Conservation (phyloP, 2,797 vertebrate species). For the Mormyrus hasselquistii region DNA sequence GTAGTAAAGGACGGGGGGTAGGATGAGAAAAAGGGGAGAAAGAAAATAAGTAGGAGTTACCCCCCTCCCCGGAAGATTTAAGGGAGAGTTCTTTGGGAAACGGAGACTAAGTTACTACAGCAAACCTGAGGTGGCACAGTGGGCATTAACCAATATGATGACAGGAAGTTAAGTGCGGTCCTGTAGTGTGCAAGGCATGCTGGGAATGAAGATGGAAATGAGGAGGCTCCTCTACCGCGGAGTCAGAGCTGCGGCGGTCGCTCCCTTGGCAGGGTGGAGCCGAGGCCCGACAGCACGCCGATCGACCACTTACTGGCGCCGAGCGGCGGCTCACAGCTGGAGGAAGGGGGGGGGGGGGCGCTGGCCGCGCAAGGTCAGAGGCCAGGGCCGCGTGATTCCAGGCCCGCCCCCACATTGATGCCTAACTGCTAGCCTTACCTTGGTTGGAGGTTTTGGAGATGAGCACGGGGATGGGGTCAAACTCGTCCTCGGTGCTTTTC, state of each 20-base stretch:
- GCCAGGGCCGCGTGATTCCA: background rate
- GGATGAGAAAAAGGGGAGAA: constrained; percentile 50
- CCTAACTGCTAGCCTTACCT: constrained; percentile 77
- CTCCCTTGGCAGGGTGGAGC: background rate
- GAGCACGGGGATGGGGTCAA: constrained; percentile 98
- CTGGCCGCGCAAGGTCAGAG: background rate
- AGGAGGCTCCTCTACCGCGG: background rate
- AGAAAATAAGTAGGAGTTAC: constrained; percentile 61
- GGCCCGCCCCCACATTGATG: background rate
- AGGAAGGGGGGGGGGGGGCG: background rate
- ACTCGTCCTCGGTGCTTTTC: constrained; percentile 90
- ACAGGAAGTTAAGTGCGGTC: constrained; percentile 30
- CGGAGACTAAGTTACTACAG: constrained; percentile 15
- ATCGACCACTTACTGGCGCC: background rate
- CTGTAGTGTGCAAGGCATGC: constrained; percentile 43
- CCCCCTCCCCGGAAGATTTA: constrained; percentile 48
- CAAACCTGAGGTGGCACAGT: background rate
- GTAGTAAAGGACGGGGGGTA: constrained; percentile 18
- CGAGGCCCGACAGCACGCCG: background rate
- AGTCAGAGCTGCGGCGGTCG: background rate
- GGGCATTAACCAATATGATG: constrained; percentile 8
- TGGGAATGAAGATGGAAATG: constrained; percentile 36
- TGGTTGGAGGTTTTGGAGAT: constrained; percentile 94
- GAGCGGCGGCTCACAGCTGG: background rate
- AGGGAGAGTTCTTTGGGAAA: constrained; percentile 39